A percentile compares a stretch with the other conserved stretches of the same genome.
Conservation (phyloP, 2,113 vertebrate species). For the Rhabdomys dilectus region DNA sequence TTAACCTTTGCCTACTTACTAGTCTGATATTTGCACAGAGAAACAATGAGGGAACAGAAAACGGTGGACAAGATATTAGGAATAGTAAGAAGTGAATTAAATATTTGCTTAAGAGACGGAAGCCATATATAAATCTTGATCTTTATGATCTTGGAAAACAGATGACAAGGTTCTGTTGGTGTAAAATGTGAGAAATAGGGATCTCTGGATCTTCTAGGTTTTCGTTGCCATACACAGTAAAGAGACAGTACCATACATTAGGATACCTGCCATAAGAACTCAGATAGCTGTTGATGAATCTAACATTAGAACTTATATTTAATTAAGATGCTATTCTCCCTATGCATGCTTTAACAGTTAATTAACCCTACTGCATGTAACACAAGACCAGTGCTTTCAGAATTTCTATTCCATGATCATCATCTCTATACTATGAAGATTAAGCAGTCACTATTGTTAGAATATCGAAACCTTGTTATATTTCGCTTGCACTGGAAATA, state of each 20-base stretch:
- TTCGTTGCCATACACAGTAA: not conserved
- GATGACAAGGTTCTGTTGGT: not conserved
- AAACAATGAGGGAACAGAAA: not conserved
- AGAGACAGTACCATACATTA: not conserved
- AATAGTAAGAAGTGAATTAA: not conserved
- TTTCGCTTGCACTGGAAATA: not conserved
- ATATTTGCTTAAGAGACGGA: too few relatives aligned
- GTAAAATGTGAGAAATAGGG: not conserved
- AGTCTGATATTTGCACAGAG: not conserved
- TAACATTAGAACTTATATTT: slow-evolving; percentile 4
- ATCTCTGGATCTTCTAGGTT: not conserved
- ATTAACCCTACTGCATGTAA: not conserved
- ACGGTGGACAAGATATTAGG: not conserved
- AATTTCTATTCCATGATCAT: not conserved
- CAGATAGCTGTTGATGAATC: not conserved
- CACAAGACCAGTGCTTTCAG: not conserved
- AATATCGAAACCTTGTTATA: not conserved
- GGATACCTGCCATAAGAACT: not conserved
- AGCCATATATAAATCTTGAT: not conserved
- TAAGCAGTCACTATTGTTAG: not conserved
- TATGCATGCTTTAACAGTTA: not conserved
- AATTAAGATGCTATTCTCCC: not conserved
- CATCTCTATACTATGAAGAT: not conserved
- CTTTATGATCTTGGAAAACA: not conserved
- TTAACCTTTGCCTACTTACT: not conserved